Evolutionary conservation across 2,113 vertebrate species (phyloP).

Genomic region (Corythoichthys intestinalis): DNA sequence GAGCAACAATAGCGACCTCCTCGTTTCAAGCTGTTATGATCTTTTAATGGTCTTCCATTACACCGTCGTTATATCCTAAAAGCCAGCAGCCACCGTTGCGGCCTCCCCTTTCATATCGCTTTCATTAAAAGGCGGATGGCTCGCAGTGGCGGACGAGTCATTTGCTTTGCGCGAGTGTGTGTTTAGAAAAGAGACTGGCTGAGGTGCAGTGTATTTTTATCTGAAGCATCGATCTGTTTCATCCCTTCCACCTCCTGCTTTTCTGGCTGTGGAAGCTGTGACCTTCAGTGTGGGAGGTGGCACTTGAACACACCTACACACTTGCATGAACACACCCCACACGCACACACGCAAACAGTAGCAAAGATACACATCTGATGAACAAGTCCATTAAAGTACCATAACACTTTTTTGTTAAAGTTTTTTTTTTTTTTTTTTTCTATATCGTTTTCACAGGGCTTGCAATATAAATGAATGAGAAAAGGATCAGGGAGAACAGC

Average conservation of each 20-base stretch:
- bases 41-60: slow-evolving; percentile 69
- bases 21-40: slow-evolving; percentile 67
- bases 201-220: slow-evolving; percentile 72
- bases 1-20: slow-evolving; percentile 59
- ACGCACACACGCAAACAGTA: neutral
- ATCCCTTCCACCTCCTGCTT: slow-evolving; percentile 44
- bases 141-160: slow-evolving; percentile 62
- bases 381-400: neutral
- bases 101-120: slow-evolving; percentile 60
- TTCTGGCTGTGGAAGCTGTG: slow-evolving; percentile 57
- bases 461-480: no score
- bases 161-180: slow-evolving; percentile 36
- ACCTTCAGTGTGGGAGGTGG: slow-evolving; percentile 74
- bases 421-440: no score
- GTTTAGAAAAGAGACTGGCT: slow-evolving; percentile 58
- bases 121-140: slow-evolving; percentile 65
- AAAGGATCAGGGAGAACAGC: no score
- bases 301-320: slow-evolving; percentile 46
- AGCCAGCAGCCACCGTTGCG: slow-evolving; percentile 42
- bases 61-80: slow-evolving; percentile 57
- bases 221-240: slow-evolving; percentile 67
- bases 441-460: no score
- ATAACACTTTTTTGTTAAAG: neutral
- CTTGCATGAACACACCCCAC: slow-evolving; percentile 14
- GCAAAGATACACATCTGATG: neutral